phyloP scores from a whole-genome alignment of 2,113 vertebrate species.

The human region GRCh38 chr15:72751501-72752000 shows the following conservation, averaged over 20 bases:
- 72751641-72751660: not conserved
- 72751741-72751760: not conserved
- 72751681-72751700: not conserved
- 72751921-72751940: not conserved
- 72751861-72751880: not conserved
- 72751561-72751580: slow-evolving; percentile 12
- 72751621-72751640: not conserved
- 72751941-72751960: not conserved
- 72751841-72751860: not conserved
- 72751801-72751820: not conserved
- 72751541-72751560: slow-evolving; percentile 65
- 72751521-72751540: slow-evolving; percentile 2
- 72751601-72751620: not conserved
- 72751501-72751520: slow-evolving; percentile 16
- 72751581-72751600: not conserved
- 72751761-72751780: not conserved
- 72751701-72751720: not conserved
- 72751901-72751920: slow-evolving; percentile 44
- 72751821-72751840: not conserved
- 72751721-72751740: not conserved
- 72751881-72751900: not conserved
- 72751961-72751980: not conserved
- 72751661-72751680: not conserved
- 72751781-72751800: not conserved
- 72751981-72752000: not conserved